Percentiles rank a stretch among this genome's conserved stretches.
phyloP scores from a whole-genome alignment of 1,140 invertebrate species.

The Holotrichia oblita region DNA sequence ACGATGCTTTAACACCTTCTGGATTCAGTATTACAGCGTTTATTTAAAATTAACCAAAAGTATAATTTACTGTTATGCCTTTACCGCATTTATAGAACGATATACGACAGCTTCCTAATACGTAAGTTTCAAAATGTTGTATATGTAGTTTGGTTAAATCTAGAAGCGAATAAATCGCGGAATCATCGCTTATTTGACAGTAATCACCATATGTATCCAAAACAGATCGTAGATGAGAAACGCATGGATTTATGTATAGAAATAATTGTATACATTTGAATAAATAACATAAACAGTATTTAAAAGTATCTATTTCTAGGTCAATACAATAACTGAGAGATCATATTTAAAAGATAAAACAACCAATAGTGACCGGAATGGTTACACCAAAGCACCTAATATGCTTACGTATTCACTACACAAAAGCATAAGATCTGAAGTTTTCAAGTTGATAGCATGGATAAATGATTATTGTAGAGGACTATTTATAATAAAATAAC shows the following conservation, averaged over 20 bases:
- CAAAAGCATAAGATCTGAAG: too few species aligned
- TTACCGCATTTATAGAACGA: not conserved
- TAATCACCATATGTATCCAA: not conserved
- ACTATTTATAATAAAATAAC: too few species aligned
- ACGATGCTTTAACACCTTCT: slow-evolving; percentile 15
- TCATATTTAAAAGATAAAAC: too few species aligned
- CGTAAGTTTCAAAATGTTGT: not conserved
- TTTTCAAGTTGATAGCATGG: too few species aligned
- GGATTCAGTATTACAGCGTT: not conserved
- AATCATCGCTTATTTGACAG: not conserved
- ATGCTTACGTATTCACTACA: too few species aligned
- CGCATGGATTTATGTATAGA: not conserved
- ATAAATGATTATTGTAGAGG: too few species aligned
- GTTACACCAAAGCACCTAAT: too few species aligned
- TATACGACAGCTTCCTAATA: not conserved
- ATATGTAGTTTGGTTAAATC: not conserved
- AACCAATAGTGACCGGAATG: too few species aligned
- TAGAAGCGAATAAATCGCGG: not conserved
- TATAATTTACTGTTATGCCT: slow-evolving; percentile 22
- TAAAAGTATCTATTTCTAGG: too few species aligned
- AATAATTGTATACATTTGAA: not conserved
- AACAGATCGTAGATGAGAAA: not conserved
- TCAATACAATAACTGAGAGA: too few species aligned
- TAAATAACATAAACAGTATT: not conserved
- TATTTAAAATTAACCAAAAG: not conserved